Base-by-base conservation (phyloP, 2,888 invertebrate species). In the Drosophila bunnanda region DNA sequence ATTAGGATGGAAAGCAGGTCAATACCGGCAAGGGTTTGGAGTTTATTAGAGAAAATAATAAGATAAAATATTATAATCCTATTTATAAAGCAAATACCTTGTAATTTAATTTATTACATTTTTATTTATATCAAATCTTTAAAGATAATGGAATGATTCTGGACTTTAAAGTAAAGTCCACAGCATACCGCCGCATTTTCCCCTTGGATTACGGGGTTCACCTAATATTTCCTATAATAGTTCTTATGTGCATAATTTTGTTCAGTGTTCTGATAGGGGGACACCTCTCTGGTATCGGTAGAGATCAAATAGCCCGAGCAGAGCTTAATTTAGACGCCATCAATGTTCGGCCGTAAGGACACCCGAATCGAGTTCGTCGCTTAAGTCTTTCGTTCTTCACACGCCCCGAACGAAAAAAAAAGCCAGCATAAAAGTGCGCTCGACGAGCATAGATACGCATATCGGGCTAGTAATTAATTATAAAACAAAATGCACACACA, bases 281-380 rank as follows among this genome's bases (percentile, higher is more conserved):
- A 17, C 9, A 30, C n/a, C 7, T 39, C 17, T 13, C 46, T 54
- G 59, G 53, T 71, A 71, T 52, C 89, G 87, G 74, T 61, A 48
- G 58, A 86, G 88, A 80, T 85, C 86, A 83, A 88, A 77, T 52
- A 64, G 28, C 53, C 39, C 39, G 39, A 43, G 34, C 66, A 9
- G 50, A 52, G 70, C 74, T 72, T 81, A 83, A 86, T 88, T 75
- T 78, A 83, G 88, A 86, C 86, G 88, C 83, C 88, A 85, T 77
- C 56, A 58, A 76, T 56, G 68, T 20, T 56, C n/a, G 12, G 7
- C 36, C 13, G 22, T 25, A 74, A 72, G 75, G 75, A 68, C 25
- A 48, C 28, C 59, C 54, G 38, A 39, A 64, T 43, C 61, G 72
- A 81, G 88, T 88, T 88, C 50, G 88, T 78, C 44, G 77, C 78